Evolutionary conservation across 1,140 invertebrate genomes (phyloP), one percentile per base, ranked within the genome.

Genomic region (Polypedilum vanderplanki): DNA sequence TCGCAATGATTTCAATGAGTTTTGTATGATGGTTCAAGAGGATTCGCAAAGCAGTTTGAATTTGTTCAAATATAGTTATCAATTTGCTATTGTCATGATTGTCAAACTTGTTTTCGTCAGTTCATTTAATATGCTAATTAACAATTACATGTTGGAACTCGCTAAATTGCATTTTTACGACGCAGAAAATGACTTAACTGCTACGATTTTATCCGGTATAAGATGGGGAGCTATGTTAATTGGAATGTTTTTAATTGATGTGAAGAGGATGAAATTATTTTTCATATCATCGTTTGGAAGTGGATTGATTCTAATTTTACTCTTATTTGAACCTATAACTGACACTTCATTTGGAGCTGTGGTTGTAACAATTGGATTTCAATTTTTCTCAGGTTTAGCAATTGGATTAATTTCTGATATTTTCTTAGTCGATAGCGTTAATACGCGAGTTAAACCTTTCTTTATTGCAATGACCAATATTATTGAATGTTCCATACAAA

Each of bases 81-180:
- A 18, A 70, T 70, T 70, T 18, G 9, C 18, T 18, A 22, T 22
- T 22, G 20, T 70, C 3, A 70, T 70, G 18, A 70, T 22, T 70
- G 3, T 70, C 3, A 70, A 22, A 20, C 17, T n/a, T 10, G 9
- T 70, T 10, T 70, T 70, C 20, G 18, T 70, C 9, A 10, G 9
- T 20, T 70, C 65, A 8, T 70, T 20, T 10, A 70, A 70, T 70
- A 70, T 70, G 65, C 65, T 17, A 22, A 9, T 70, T 8, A 70
- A 70, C 18, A 20, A 18, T 3, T 20, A 8, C 7, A 18, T 70
- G 15, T 4, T 70, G 10, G 17, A 70, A 7, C 10, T 22, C 0
- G 20, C 20, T 5, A 22, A 70, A 70, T 10, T 70, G 3, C 65
- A 70, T 70, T 22, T 70, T 18, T 70, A 70, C 17, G 65, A 70